These are phyloP conservation scores for Coptodon rendalli DNA, from an alignment of 2,113 vertebrate species.

Conservation along the genomic window DNA sequence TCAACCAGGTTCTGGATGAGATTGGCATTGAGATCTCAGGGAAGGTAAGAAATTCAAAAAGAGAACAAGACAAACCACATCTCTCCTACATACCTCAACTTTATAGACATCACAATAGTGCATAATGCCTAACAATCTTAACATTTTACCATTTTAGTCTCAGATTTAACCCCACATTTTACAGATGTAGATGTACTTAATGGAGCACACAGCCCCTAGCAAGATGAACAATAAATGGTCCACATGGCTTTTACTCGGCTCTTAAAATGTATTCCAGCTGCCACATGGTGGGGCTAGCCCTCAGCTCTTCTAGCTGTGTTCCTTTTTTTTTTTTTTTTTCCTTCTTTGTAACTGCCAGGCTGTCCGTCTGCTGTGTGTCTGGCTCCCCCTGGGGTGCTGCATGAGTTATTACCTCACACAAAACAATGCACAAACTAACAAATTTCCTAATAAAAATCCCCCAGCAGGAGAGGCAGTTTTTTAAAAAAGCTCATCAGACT, in stretches of 20 bases:
- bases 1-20: slow-evolving; percentile 96
- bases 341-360: neutral
- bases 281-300: slow-evolving; percentile 57
- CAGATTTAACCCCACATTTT: neutral
- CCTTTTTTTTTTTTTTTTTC: neutral
- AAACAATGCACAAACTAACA: neutral
- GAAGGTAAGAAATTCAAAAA: slow-evolving; percentile 74
- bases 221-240: neutral
- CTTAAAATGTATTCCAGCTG: slow-evolving; percentile 43
- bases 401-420: slow-evolving; percentile 44
- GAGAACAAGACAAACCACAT: neutral
- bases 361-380: slow-evolving; percentile 35
- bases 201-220: neutral
- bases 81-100: neutral
- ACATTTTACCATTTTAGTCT: neutral
- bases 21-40: slow-evolving; percentile 97
- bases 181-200: neutral
- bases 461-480: slow-evolving; percentile 10
- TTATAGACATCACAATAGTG: neutral
- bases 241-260: slow-evolving; percentile 9
- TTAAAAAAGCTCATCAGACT: neutral
- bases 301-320: slow-evolving; percentile 15
- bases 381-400: slow-evolving; percentile 54
- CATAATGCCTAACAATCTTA: neutral
- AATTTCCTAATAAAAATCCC: slow-evolving; percentile 8